phyloP scores from a whole-genome alignment of 2,113 vertebrate species.

The Nyctibius bracteatus region DNA sequence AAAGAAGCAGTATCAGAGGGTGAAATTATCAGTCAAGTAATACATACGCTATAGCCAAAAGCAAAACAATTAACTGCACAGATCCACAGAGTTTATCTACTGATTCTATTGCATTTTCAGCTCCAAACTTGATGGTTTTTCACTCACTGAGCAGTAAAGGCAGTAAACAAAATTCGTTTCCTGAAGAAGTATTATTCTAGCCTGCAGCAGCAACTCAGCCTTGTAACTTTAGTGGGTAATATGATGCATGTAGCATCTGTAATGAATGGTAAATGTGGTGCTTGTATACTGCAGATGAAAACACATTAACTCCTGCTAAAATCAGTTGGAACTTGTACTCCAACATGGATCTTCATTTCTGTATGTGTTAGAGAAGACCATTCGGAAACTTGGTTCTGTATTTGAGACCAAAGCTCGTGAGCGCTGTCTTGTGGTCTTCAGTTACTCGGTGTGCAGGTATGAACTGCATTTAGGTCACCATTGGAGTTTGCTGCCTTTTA shows the following conservation, averaged over 20 bases:
- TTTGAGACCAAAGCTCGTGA: not conserved
- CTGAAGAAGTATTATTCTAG: not conserved
- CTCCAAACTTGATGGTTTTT: not conserved
- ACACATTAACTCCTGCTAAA: not conserved
- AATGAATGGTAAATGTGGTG: not conserved
- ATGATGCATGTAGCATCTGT: not conserved
- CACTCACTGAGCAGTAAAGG: not conserved
- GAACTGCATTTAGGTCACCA: not conserved
- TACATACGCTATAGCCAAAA: constrained; percentile 45
- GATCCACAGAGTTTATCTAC: constrained; percentile 25
- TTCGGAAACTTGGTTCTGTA: not conserved
- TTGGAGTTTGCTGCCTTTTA: not conserved
- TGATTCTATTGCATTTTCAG: not conserved
- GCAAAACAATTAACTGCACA: constrained; percentile 27
- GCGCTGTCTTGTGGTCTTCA: not conserved
- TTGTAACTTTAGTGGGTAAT: not conserved
- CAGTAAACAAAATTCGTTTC: constrained; percentile 33
- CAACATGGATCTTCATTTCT: not conserved
- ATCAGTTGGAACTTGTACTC: not conserved
- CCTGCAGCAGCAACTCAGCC: not conserved
- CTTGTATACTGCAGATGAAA: not conserved
- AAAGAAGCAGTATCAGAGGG: constrained; percentile 27
- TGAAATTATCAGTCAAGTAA: constrained; percentile 62
- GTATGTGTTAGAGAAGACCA: not conserved
- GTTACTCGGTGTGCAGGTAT: not conserved